phyloP scores from a whole-genome alignment of 2,888 invertebrate genomes.

The Amblyjoppa proteus region DNA sequence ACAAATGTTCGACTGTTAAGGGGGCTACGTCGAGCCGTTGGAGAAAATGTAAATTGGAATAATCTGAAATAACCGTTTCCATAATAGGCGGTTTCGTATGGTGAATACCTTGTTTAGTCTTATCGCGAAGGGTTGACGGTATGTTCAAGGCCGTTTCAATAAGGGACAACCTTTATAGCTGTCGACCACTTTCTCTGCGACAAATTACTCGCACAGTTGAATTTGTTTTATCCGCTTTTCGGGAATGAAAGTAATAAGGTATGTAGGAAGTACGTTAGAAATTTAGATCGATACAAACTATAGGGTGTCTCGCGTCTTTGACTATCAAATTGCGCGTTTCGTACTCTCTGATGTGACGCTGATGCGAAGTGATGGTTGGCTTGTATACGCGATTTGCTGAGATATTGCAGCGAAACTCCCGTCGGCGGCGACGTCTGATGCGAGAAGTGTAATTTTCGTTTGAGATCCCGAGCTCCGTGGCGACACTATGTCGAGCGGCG shows the following conservation, averaged over 20 bases:
- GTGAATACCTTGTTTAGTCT: slow-evolving; percentile 42
- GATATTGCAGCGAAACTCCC: slow-evolving; percentile 19
- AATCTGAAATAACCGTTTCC: slow-evolving; percentile 23
- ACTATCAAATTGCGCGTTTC: slow-evolving; percentile 24
- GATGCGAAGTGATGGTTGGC: slow-evolving; percentile 15
- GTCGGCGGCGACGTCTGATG: slow-evolving; percentile 35
- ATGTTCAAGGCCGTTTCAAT: neutral
- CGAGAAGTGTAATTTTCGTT: slow-evolving; percentile 64
- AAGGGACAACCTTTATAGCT: neutral
- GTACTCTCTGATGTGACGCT: slow-evolving; percentile 41
- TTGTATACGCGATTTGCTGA: slow-evolving; percentile 17
- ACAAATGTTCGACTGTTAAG: slow-evolving; percentile 44
- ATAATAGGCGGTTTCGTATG: slow-evolving; percentile 8
- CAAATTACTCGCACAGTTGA: neutral
- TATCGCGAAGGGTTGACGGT: slow-evolving; percentile 1
- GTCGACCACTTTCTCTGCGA: neutral
- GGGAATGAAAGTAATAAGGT: neutral
- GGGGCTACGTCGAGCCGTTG: neutral
- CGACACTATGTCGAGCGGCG: slow-evolving; percentile 17
- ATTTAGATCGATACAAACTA: slow-evolving; percentile 39
- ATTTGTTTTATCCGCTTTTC: slow-evolving; percentile 1
- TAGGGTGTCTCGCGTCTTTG: neutral
- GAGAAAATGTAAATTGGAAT: slow-evolving; percentile 41
- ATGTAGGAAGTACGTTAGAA: neutral
- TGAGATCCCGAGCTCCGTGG: slow-evolving; percentile 34